Evolutionary conservation across 1,140 invertebrate species (phyloP).

Genomic region (Drosophila arawakana): DNA sequence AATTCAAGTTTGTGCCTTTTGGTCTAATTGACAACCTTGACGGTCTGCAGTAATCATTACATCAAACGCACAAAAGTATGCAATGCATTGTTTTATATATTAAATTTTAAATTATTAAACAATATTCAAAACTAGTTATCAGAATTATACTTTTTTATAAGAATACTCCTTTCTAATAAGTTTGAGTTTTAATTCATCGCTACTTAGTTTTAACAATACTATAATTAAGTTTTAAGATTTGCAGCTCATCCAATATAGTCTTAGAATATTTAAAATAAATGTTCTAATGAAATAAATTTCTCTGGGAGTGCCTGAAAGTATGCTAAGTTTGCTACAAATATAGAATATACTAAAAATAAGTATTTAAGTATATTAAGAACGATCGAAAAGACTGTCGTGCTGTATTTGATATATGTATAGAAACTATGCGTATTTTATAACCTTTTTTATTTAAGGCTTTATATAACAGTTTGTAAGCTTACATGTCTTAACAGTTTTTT

Average conservation of each 20-base stretch:
- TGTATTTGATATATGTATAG: no score
- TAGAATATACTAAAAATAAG: no score
- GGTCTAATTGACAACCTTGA: background rate
- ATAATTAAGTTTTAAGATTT: no score
- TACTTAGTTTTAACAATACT: no score
- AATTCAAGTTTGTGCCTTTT: no score
- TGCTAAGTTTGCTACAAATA: conserved; percentile 21
- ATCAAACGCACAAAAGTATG: conserved; percentile 49
- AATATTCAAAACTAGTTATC: background rate
- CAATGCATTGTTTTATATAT: conserved; percentile 1
- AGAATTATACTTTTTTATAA: background rate
- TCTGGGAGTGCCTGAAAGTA: conserved; percentile 56
- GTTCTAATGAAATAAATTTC: background rate
- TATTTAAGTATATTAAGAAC: no score
- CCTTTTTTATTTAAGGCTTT: no score
- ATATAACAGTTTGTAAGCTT: background rate
- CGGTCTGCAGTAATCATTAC: background rate
- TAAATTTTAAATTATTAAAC: background rate
- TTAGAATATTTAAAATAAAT: no score
- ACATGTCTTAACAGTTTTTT: background rate
- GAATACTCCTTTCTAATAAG: background rate
- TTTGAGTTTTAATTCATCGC: no score
- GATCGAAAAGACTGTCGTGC: no score
- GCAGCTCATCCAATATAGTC: no score
- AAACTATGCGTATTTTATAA: no score